A percentile compares a stretch with the other conserved stretches of the same genome.
These are phyloP conservation scores for Pyrrhia umbra DNA, from an alignment of 2,888 invertebrate genomes.

Conservation along the genomic window DNA sequence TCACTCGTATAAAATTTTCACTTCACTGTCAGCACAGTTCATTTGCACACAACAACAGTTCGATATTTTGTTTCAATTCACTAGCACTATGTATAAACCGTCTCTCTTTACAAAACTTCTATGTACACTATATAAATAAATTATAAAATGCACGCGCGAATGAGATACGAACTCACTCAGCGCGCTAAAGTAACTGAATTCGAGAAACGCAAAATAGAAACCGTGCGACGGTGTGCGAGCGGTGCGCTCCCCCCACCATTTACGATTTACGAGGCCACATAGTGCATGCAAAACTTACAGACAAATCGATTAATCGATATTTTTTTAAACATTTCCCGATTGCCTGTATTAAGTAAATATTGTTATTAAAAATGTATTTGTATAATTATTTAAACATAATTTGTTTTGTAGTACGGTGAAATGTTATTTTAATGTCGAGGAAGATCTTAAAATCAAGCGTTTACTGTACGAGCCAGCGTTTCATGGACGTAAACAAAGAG, in stretches of 20 bases:
- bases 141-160: conserved; percentile 83
- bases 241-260: conserved; percentile 82
- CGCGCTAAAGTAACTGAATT: conserved; percentile 87
- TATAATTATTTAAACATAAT: background rate
- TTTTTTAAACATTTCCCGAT: conserved; percentile 40
- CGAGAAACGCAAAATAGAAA: conserved; percentile 90
- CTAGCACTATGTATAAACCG: conserved; percentile 73
- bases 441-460: conserved; percentile 69
- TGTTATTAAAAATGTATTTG: conserved; percentile 2
- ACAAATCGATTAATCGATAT: conserved; percentile 73
- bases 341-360: conserved; percentile 3
- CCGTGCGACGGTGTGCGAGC: conserved; percentile 85
- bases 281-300: conserved; percentile 78
- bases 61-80: conserved; percentile 73
- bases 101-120: conserved; percentile 74
- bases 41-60: conserved; percentile 73
- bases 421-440: background rate
- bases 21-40: conserved; percentile 79
- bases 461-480: conserved; percentile 78
- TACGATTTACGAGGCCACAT: conserved; percentile 87
- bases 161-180: conserved; percentile 76
- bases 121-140: conserved; percentile 81
- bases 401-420: conserved; percentile 3
- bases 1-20: conserved; percentile 74
- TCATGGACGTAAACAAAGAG: conserved; percentile 86